phyloP scores from a whole-genome alignment of 2,888 invertebrate genomes.

The Dioctria rufipes region DNA sequence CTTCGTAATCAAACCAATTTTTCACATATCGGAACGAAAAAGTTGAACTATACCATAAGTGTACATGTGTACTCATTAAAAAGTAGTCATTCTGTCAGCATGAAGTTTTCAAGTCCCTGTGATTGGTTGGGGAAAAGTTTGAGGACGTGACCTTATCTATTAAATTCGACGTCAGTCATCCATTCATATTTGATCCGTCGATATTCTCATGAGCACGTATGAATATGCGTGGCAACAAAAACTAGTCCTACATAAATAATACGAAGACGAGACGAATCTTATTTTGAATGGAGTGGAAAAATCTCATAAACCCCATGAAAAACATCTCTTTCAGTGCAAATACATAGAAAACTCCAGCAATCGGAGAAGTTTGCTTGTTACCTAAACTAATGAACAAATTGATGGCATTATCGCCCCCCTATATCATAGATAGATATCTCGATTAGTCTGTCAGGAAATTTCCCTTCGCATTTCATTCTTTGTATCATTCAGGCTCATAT shows the following conservation, averaged over 20 bases:
- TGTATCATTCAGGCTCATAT: not conserved
- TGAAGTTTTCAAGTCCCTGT: too few relatives aligned
- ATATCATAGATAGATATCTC: not conserved
- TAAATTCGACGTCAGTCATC: not conserved
- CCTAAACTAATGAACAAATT: conserved; percentile 13
- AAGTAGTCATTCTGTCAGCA: too few relatives aligned
- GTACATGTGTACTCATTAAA: too few relatives aligned
- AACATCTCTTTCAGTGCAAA: not conserved
- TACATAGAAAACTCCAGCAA: not conserved
- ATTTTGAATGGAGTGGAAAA: conserved; percentile 1
- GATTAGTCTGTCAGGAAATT: not conserved
- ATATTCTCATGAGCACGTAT: too few relatives aligned
- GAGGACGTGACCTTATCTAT: not conserved
- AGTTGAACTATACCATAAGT: too few relatives aligned
- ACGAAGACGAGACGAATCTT: too few relatives aligned
- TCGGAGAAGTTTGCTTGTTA: conserved; percentile 13
- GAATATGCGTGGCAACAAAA: too few relatives aligned
- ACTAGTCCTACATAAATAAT: too few relatives aligned
- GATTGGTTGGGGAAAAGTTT: not conserved
- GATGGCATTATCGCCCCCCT: not conserved
- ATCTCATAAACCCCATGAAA: not conserved
- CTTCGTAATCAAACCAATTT: too few relatives aligned
- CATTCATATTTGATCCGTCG: too few relatives aligned
- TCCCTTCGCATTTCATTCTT: not conserved
- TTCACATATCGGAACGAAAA: too few relatives aligned